Conservation (phyloP, 2,113 vertebrate species). For the Zosterops borbonicus region DNA sequence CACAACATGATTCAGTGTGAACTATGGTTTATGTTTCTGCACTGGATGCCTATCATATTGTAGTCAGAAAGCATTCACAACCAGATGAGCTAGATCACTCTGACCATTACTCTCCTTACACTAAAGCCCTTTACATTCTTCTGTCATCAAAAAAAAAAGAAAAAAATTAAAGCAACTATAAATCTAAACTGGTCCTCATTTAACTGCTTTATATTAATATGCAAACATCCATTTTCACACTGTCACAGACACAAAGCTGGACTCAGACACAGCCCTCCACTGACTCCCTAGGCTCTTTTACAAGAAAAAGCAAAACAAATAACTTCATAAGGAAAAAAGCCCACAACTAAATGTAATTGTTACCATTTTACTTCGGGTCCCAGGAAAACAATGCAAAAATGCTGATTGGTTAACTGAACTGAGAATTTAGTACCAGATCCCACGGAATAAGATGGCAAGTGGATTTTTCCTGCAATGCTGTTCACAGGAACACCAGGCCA, state of each 20-base stretch:
- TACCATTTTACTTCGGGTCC: not conserved
- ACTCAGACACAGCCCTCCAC: not conserved
- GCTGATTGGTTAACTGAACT: not conserved
- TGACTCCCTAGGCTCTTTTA: not conserved
- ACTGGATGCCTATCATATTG: not conserved
- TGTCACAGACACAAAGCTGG: not conserved
- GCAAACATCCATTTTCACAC: not conserved
- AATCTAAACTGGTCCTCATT: not conserved
- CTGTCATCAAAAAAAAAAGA: not conserved
- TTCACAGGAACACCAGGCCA: not conserved
- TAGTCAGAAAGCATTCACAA: not conserved
- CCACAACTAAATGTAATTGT: not conserved
- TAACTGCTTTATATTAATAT: not conserved
- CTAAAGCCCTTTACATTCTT: not conserved
- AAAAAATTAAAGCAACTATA: not conserved
- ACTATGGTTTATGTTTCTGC: not conserved
- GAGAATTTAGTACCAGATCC: not conserved
- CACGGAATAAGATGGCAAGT: accelerated
- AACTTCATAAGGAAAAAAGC: not conserved
- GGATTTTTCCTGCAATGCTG: accelerated
- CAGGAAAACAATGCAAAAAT: not conserved
- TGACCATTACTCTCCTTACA: not conserved
- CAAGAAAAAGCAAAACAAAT: not conserved
- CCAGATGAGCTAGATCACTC: not conserved
- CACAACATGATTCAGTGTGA: not conserved